Base-by-base conservation (phyloP, 2,888 invertebrate genomes). In the Tetanocera ferruginea region DNA sequence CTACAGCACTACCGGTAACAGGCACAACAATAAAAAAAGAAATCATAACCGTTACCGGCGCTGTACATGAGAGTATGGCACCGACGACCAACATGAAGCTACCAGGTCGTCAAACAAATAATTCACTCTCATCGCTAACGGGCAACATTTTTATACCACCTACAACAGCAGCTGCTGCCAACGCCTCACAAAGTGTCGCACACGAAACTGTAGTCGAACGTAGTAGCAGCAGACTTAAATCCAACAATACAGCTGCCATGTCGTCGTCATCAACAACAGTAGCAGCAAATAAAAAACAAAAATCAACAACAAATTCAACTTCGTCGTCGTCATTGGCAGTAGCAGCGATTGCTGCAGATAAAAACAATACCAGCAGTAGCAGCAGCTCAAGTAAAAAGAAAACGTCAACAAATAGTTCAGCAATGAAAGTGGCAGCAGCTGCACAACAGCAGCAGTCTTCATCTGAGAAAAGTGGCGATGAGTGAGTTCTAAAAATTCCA, bases 41-140 rank as follows among this genome's bases (percentile, higher is more conserved):
- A 37, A 34, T 31, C 3, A n/a, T 9, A 17, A 60, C 43, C 23
- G 77, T 76, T 5, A 67, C 62, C 5, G 52, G 49, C n/a, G 62
- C 78, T 66, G 80, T 80, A 55, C 73, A 79, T 75, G 81, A 82
- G 79, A 82, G 82, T 82, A 90, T 90, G 90, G 88, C 90, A 83
- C 90, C 90, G 81, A 86, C 89, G 67, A 87, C 88, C 55, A 89
- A 88, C 83, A 87, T 89, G 28, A 90, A 90, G 84, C 83, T 90
- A 85, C 90, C 92, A 34, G 96, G 96, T 75, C 91, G 96, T 79
- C 96, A 96, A 89, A 96, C 96, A 11, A 96, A 96, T 87, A 96
- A 96, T 89, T 96, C 96, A 0, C 91, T 96, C 69, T 94, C 96
- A 1, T 95, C 95, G 14, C 94, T 95, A 72, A 95, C 95, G 3